phyloP scores from a whole-genome alignment of 1,140 invertebrate genomes.

The Asobara japonica region DNA sequence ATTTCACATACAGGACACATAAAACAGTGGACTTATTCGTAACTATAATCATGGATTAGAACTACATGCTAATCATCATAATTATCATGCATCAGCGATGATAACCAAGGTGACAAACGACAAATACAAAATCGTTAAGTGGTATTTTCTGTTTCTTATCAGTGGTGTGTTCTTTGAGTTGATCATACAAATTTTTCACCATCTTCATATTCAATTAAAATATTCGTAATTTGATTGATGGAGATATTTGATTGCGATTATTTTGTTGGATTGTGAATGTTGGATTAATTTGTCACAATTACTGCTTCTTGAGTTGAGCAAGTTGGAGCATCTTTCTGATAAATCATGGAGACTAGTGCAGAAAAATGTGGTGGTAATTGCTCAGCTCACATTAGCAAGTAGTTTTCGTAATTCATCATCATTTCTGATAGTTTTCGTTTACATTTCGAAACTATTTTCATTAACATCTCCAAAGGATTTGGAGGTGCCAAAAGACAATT shows the following conservation, averaged over 20 bases:
- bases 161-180: background rate
- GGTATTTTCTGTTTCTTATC: background rate
- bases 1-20: background rate
- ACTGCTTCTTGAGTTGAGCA: no score
- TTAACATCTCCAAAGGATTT: background rate
- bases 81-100: background rate
- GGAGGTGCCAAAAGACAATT: background rate
- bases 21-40: background rate
- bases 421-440: background rate
- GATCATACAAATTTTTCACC: background rate
- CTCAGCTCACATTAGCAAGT: background rate
- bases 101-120: background rate
- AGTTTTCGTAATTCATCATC: background rate
- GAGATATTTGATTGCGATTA: no score
- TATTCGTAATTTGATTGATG: no score
- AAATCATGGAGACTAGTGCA: no score
- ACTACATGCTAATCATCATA: background rate
- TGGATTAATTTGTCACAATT: no score
- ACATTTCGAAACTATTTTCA: background rate
- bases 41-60: background rate
- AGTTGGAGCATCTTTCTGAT: no score
- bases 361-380: background rate
- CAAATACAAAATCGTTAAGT: background rate
- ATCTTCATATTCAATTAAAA: no score
- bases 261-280: no score